A percentile compares a stretch with the other conserved stretches of the same genome.
Conservation (phyloP, 2,888 invertebrate genomes). For the Glyphotaelius pellucidus region DNA sequence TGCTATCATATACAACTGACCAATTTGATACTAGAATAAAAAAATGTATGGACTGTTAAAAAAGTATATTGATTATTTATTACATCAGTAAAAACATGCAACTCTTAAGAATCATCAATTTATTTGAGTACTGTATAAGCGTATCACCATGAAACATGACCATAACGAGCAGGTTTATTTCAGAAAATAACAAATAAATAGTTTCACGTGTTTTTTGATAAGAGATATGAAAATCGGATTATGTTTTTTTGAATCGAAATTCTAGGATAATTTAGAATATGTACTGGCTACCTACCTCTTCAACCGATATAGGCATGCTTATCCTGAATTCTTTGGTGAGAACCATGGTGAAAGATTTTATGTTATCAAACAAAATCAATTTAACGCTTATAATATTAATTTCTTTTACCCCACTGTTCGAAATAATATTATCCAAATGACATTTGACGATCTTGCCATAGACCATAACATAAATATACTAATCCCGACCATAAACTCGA, state of each 20-base stretch:
- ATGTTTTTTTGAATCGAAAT: background rate
- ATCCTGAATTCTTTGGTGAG: slow-evolving; percentile 93
- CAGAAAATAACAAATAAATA: slow-evolving; percentile 24
- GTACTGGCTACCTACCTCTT: slow-evolving; percentile 82
- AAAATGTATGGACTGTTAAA: slow-evolving; percentile 5
- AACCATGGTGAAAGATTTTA: slow-evolving; percentile 79
- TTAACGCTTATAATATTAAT: background rate
- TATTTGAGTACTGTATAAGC: background rate
- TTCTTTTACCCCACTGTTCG: background rate
- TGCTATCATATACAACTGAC: slow-evolving; percentile 96
- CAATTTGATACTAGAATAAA: slow-evolving; percentile 87
- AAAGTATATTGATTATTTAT: slow-evolving; percentile 15
- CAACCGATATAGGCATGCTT: slow-evolving; percentile 94
- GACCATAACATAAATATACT: too few relatives aligned
- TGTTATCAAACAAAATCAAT: background rate
- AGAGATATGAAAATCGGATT: background rate
- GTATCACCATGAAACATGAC: background rate
- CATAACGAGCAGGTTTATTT: background rate
- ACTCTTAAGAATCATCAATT: background rate
- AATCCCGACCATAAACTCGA: too few relatives aligned
- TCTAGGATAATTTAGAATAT: background rate
- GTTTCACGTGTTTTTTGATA: background rate
- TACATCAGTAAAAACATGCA: background rate
- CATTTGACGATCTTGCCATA: background rate
- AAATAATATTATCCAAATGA: background rate